phyloP scores from a whole-genome alignment of 2,797 vertebrate genomes.

The Phrynocephalus forsythii region DNA sequence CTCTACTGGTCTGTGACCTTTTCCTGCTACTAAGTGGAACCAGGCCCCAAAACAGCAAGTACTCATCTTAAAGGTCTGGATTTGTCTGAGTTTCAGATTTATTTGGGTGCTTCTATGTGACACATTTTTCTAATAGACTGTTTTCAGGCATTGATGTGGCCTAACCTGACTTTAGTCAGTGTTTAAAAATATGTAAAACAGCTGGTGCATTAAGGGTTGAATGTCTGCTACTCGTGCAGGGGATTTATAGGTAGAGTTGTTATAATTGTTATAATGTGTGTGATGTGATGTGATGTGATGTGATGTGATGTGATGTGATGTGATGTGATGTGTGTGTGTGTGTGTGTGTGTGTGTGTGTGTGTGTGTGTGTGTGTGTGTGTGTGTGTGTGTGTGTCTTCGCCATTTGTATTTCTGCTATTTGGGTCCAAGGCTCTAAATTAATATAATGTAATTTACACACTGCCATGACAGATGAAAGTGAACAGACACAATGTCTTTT shows the following conservation, averaged over 20 bases:
- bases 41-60: slow-evolving; percentile 43
- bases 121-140: background rate
- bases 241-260: slow-evolving; percentile 15
- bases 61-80: slow-evolving; percentile 2
- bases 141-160: slow-evolving; percentile 41
- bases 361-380: slow-evolving; percentile 1
- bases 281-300: slow-evolving; percentile 37
- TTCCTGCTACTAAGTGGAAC: slow-evolving; percentile 2
- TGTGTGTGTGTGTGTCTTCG: background rate
- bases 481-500: slow-evolving; percentile 61
- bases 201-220: slow-evolving; percentile 50
- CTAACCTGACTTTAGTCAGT: slow-evolving; percentile 37
- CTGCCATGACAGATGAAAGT: slow-evolving; percentile 59
- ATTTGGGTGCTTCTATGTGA: slow-evolving; percentile 38
- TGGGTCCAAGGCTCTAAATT: slow-evolving; percentile 62
- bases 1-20: background rate
- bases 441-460: slow-evolving; percentile 56
- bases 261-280: slow-evolving; percentile 35
- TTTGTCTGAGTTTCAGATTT: slow-evolving; percentile 42
- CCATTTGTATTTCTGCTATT: slow-evolving; percentile 60
- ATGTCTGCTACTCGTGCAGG: slow-evolving; percentile 42
- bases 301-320: no score
- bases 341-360: background rate
- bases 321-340: background rate
- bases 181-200: slow-evolving; percentile 47